Evolutionary conservation across 2,888 invertebrate genomes (phyloP).

Genomic region (Drosophila infuscata): DNA sequence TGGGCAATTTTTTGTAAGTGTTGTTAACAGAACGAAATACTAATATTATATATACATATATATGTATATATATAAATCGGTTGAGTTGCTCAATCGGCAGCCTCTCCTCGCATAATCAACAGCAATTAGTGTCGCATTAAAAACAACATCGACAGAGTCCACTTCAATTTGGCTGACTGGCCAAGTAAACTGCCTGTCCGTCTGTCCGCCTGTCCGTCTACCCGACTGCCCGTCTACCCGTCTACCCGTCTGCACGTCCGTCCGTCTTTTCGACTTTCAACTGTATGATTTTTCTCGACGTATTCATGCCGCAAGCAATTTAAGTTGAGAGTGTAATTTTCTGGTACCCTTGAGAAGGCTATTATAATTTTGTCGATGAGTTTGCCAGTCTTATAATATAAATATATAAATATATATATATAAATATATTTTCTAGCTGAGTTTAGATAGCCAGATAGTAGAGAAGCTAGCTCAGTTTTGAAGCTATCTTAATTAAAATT

Average conservation of each 20-base stretch:
- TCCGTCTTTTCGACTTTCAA: no score
- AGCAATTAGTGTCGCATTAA: slow-evolving; percentile 62
- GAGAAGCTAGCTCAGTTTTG: background rate
- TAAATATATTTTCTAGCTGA: background rate
- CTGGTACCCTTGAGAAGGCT: background rate
- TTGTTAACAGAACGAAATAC: slow-evolving; percentile 57
- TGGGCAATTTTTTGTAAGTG: slow-evolving; percentile 57
- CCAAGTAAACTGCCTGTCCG: slow-evolving; percentile 3
- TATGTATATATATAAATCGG: background rate
- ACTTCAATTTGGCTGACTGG: slow-evolving; percentile 38
- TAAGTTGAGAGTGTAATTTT: slow-evolving; percentile 27
- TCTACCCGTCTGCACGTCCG: no score
- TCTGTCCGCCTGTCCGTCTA: background rate
- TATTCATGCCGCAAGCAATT: slow-evolving; percentile 43
- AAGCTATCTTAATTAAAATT: background rate
- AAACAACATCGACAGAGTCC: slow-evolving; percentile 27
- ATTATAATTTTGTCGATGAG: background rate
- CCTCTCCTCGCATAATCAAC: slow-evolving; percentile 18
- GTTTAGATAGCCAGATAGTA: background rate
- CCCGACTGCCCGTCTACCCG: no score
- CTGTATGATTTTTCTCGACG: slow-evolving; percentile 1
- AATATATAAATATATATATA: background rate
- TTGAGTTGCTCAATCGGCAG: slow-evolving; percentile 30
- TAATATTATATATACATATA: background rate
- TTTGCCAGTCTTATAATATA: background rate